These are phyloP conservation scores for Megalonaias nervosa DNA, from an alignment of 1,140 invertebrate genomes.

Conservation along the genomic window DNA sequence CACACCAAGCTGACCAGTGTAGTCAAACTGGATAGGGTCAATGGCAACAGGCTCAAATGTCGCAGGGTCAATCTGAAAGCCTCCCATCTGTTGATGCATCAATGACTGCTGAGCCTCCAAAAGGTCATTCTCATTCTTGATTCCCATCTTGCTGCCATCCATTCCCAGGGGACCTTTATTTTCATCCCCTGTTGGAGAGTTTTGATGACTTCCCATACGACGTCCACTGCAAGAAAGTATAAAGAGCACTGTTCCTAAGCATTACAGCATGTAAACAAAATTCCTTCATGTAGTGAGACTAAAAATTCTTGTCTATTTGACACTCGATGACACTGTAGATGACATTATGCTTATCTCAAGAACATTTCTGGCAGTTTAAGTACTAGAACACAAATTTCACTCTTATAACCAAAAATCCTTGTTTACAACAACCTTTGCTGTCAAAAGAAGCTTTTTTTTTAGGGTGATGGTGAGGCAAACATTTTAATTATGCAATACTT, in stretches of 20 bases:
- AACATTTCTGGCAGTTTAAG: too few relatives aligned
- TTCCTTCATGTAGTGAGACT: too few relatives aligned
- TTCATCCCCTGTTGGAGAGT: constrained; percentile 90
- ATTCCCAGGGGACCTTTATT: constrained; percentile 71
- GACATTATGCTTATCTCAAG: too few relatives aligned
- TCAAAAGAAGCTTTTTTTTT: too few relatives aligned
- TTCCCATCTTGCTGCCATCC: constrained; percentile 4
- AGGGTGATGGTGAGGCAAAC: too few relatives aligned
- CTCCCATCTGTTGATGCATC: constrained; percentile 50
- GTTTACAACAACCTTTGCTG: too few relatives aligned
- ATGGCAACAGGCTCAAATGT: constrained; percentile 68
- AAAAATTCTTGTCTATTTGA: too few relatives aligned
- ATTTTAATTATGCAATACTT: too few relatives aligned
- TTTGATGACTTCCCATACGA: constrained; percentile 85
- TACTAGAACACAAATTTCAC: too few relatives aligned
- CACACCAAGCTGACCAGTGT: constrained; percentile 65
- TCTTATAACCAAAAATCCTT: too few relatives aligned
- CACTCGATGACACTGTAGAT: too few relatives aligned
- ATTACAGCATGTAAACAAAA: background rate
- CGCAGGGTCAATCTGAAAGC: constrained; percentile 61
- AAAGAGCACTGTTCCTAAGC: constrained; percentile 5
- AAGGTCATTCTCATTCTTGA: constrained; percentile 44
- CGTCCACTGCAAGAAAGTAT: constrained; percentile 17
- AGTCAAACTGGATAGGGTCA: constrained; percentile 70
- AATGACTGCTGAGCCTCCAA: constrained; percentile 46